Base-by-base conservation (phyloP, 1,140 invertebrate genomes). In the Achroia grisella region DNA sequence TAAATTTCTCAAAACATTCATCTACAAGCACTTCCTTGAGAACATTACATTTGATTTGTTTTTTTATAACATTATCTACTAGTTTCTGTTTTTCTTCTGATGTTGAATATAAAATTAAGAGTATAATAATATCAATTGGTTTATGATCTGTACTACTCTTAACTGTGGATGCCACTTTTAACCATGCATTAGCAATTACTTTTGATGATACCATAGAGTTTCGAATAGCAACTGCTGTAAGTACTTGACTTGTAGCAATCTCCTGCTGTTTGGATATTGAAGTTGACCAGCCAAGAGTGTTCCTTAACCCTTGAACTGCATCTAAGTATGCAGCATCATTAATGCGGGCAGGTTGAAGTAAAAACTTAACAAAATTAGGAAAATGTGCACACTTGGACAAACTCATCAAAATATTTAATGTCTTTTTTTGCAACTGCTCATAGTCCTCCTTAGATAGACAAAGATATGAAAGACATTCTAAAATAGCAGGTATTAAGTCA, bases 361-460 rank as follows among this genome's bases (percentile, higher is more conserved):
- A 58, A 44, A 86, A 86, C 51, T 82, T 84, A 0, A 87, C 60
- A 66, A 86, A 77, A 63, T 77, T 83, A 6, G 84, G 69, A 55
- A 81, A 86, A 45, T 80, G 66, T 44, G 48, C 62, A 34, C 69
- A 79, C 43, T 80, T 75, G 9, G 78, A 57, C 32, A 71, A 59
- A 36, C 55, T 71, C 31, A 40, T 54, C 8, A 87, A 52, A 28
- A 84, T 74, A 29, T 64, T 65, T 28, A 87, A 62, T n/a, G 80
- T 76, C 60, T 80, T 73, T 33, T 71, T 71, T 53, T 79, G 76
- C 11, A 86, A 47, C 48, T 68, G 40, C 41, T 70, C 56, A 68
- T 80, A 79, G 35, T 86, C 67, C 17, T 77, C 72, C 46, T 74
- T 60, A 17, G 84, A 74, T 32, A 87, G 56, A 48, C 71, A 77